Evolutionary conservation across 2,888 invertebrate genomes (phyloP), one percentile per base, ranked within the genome.

Genomic region (Melinaea marsaeus): DNA sequence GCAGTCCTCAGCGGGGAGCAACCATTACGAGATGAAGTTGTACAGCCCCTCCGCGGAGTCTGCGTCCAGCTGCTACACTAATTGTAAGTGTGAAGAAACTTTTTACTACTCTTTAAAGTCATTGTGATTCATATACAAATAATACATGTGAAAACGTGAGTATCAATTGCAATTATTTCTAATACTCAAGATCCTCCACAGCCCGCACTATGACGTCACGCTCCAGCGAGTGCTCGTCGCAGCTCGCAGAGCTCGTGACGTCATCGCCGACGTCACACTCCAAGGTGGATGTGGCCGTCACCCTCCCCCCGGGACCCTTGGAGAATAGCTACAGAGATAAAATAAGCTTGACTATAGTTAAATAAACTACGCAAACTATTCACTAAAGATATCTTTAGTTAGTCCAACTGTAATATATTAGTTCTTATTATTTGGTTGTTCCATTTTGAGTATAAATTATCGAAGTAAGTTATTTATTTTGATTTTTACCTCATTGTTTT

Each of bases 1-100:
- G 62, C 87, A 85, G 66, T 84, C 88, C 1, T 81, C 86, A 1
- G 74, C 74, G 2, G 87, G 84, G 58, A 88, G 88, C 74, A 86
- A 86, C 74, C 86, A 90, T 73, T 90, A 88, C 69, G 90, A 90
- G 75, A 89, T 90, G 90, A 90, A 90, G 72, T 89, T 89, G 2
- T 89, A 88, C 79, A 90, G 89, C 60, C 89, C 90, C 51, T 87
- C 90, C 34, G 90, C 84, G 11, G 90, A 90, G 55, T 90, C 90
- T 0, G 87, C 84, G 1, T 89, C 90, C 32, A 90, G 90, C 70
- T 88, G 88, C 69, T 89, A 88, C 62, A 88, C 90, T 35, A 88
- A 89, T 69, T 85, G 90, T 89, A 68, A 86, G 89, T 84, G 42
- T 42, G 7, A 42, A 42, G 11, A 37, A 37, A 5, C 7, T 42